phyloP scores from a whole-genome alignment of 1,140 invertebrate species.

The Drosophila suzukii region DNA sequence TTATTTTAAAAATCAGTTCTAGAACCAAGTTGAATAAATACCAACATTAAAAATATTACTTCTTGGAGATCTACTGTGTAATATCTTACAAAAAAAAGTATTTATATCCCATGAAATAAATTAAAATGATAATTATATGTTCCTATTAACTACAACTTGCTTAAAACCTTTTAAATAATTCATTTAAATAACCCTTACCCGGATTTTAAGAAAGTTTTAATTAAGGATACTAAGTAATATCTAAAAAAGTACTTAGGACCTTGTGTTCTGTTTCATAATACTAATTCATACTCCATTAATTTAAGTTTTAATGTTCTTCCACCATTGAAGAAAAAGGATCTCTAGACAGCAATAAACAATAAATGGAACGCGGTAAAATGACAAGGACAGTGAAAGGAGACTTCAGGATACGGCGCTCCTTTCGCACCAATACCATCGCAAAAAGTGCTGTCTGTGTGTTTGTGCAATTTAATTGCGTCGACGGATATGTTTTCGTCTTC shows the following conservation, averaged over 20 bases:
- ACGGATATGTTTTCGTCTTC: slow-evolving; percentile 34
- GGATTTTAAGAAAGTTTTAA: too few species aligned
- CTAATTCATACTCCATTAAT: neutral
- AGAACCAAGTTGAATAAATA: too few species aligned
- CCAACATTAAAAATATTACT: too few species aligned
- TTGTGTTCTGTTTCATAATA: neutral
- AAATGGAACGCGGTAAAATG: slow-evolving; percentile 2
- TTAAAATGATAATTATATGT: too few species aligned
- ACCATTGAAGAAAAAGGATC: neutral
- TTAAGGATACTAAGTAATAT: neutral
- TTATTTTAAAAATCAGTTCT: too few species aligned
- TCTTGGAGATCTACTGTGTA: too few species aligned
- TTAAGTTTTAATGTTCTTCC: neutral
- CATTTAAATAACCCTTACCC: too few species aligned
- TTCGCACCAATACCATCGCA: neutral
- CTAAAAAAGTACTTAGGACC: too few species aligned
- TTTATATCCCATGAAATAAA: too few species aligned
- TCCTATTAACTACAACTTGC: too few species aligned
- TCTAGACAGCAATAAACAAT: neutral
- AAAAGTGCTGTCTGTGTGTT: slow-evolving; percentile 4
- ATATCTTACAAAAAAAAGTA: too few species aligned
- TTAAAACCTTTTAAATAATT: too few species aligned
- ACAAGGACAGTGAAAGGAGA: slow-evolving; percentile 16
- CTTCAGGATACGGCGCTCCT: slow-evolving; percentile 20
- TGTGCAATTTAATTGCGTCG: slow-evolving; percentile 58